A percentile compares a stretch with the other conserved stretches of the same genome.
Conservation (phyloP, 35 echinoderm and acorn worm genomes). For the Apostichopus japonicus region DNA sequence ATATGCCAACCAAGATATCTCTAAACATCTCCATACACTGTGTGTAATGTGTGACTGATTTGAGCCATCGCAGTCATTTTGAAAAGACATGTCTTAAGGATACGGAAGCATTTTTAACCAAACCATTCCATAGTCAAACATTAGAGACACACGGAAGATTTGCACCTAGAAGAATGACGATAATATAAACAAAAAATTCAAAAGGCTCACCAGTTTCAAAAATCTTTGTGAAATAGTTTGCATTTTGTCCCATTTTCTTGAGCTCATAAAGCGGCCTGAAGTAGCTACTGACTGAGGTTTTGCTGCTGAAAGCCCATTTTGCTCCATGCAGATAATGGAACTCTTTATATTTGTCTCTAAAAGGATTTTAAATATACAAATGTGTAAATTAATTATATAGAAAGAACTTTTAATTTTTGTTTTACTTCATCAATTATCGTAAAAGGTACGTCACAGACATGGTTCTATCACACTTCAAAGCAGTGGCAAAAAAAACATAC, state of each 20-base stretch:
- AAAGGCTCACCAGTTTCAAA: slow-evolving; percentile 70
- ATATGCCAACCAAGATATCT: no score
- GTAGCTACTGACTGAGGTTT: slow-evolving; percentile 70
- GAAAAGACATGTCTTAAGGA: no score
- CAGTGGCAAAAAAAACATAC: no score
- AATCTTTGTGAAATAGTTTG: slow-evolving; percentile 78
- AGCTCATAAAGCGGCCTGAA: slow-evolving; percentile 64
- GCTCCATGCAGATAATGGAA: slow-evolving; percentile 72
- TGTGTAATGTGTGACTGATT: no score
- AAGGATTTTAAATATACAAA: neutral
- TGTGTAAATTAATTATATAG: neutral
- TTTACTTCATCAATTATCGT: no score
- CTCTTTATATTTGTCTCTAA: slow-evolving; percentile 78
- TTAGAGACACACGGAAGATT: no score
- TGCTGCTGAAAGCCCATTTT: slow-evolving; percentile 78
- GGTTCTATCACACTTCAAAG: neutral
- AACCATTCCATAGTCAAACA: no score
- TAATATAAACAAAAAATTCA: neutral
- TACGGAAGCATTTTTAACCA: no score
- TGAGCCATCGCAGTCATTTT: no score
- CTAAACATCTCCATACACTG: no score
- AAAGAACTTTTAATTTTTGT: no score
- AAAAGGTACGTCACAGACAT: no score
- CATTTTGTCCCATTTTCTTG: slow-evolving; percentile 77
- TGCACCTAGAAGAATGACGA: neutral